phyloP scores from a whole-genome alignment of 2,113 vertebrate species.

The Copsychus sechellarum region DNA sequence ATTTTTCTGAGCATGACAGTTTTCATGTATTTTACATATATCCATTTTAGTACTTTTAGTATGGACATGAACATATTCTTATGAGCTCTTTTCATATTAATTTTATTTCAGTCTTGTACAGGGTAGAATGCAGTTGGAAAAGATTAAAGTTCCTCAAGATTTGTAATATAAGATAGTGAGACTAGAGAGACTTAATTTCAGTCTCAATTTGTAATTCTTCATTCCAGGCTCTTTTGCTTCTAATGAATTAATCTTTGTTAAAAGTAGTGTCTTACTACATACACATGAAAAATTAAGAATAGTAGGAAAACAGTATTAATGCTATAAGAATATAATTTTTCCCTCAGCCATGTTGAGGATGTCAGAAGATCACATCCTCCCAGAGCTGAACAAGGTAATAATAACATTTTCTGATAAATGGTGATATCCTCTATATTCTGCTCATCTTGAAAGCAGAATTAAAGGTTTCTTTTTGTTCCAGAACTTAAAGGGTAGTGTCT shows the following conservation, averaged over 20 bases:
- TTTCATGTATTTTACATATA: neutral
- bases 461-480: neutral
- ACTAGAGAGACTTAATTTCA: neutral
- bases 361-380: constrained; percentile 96
- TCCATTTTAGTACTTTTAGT: neutral
- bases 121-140: neutral
- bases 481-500: neutral
- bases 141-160: neutral
- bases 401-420: neutral
- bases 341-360: constrained; percentile 92
- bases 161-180: neutral
- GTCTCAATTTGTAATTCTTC: neutral
- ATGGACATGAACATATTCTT: neutral
- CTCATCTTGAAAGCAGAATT: neutral
- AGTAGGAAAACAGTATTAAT: neutral
- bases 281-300: neutral
- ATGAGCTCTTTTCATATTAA: neutral
- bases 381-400: constrained; percentile 94
- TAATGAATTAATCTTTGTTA: neutral
- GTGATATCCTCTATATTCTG: neutral
- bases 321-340: constrained; percentile 6
- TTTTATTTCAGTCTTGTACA: neutral
- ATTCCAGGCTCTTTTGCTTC: neutral
- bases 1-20: neutral
- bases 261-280: neutral